A percentile compares a stretch with the other conserved stretches of the same genome.
These are phyloP conservation scores for Sussaba pulchella DNA, from an alignment of 2,888 invertebrate species.

Conservation along the genomic window DNA sequence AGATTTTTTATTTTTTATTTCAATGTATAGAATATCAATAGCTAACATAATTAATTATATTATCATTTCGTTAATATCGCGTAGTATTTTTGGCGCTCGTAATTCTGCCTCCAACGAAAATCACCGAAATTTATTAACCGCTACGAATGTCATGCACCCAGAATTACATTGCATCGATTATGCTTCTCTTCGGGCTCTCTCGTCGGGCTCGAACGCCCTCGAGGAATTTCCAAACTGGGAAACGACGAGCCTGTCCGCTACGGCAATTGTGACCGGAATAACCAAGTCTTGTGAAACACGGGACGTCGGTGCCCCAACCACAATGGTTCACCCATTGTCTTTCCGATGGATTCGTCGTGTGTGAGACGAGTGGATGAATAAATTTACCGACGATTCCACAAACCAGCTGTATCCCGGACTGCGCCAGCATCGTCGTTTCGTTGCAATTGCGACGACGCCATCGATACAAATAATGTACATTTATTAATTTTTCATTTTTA, in stretches of 20 bases:
- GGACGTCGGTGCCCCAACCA: conserved; percentile 12
- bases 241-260: conserved; percentile 52
- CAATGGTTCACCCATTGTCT: conserved; percentile 63
- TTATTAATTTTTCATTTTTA: no score
- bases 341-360: conserved; percentile 6
- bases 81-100: no score
- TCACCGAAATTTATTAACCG: background rate
- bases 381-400: conserved; percentile 42
- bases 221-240: conserved; percentile 63
- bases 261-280: conserved; percentile 65
- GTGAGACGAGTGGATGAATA: conserved; percentile 47
- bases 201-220: conserved; percentile 10
- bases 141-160: background rate
- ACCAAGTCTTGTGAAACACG: conserved; percentile 65
- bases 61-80: no score
- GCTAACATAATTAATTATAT: no score
- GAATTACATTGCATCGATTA: background rate
- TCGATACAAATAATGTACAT: conserved; percentile 16
- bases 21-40: no score
- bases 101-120: no score
- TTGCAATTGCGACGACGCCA: conserved; percentile 16
- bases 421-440: background rate
- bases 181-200: conserved; percentile 7
- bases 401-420: conserved; percentile 5
- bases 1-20: no score